These are phyloP conservation scores for Potamilus streckersoni DNA, from an alignment of 1,140 invertebrate species.

Conservation along the genomic window DNA sequence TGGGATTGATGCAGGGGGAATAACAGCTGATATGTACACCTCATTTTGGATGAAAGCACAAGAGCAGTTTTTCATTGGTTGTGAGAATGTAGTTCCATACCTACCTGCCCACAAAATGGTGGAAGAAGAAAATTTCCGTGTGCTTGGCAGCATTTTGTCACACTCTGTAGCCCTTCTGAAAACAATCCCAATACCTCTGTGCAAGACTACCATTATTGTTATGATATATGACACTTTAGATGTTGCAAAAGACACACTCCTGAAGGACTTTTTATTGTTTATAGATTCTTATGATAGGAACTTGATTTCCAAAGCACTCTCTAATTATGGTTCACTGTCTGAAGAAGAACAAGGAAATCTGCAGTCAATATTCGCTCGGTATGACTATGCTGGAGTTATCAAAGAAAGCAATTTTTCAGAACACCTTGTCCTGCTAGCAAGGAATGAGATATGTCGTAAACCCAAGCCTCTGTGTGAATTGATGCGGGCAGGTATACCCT, in stretches of 20 bases:
- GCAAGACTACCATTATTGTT: constrained; percentile 12
- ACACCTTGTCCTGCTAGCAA: constrained; percentile 7
- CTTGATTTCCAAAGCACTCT: constrained; percentile 5
- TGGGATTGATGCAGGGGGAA: not conserved
- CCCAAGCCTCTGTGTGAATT: constrained; percentile 11
- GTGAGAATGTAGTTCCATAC: constrained; percentile 5
- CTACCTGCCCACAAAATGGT: constrained; percentile 8
- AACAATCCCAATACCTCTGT: constrained; percentile 8
- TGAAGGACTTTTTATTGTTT: constrained; percentile 16
- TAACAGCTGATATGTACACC: constrained; percentile 14
- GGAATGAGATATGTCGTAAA: constrained; percentile 6
- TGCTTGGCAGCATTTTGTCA: constrained; percentile 19
- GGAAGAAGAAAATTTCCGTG: not conserved
- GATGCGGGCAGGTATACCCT: constrained; percentile 17
- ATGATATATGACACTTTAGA: constrained; percentile 19
- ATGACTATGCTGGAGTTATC: constrained; percentile 5
- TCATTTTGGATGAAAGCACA: constrained; percentile 11
- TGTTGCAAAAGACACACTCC: not conserved
- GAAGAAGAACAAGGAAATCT: constrained; percentile 3
- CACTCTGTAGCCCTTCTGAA: constrained; percentile 6
- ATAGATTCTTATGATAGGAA: constrained; percentile 3
- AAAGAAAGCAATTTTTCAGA: constrained; percentile 6
- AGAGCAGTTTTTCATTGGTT: constrained; percentile 7
- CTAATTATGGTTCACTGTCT: not conserved
- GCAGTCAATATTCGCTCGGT: constrained; percentile 9